A percentile compares a stretch with the other conserved stretches of the same genome.
Evolutionary conservation across 2,113 vertebrate genomes (phyloP).

Genomic region (Lepisosteus osseus): DNA sequence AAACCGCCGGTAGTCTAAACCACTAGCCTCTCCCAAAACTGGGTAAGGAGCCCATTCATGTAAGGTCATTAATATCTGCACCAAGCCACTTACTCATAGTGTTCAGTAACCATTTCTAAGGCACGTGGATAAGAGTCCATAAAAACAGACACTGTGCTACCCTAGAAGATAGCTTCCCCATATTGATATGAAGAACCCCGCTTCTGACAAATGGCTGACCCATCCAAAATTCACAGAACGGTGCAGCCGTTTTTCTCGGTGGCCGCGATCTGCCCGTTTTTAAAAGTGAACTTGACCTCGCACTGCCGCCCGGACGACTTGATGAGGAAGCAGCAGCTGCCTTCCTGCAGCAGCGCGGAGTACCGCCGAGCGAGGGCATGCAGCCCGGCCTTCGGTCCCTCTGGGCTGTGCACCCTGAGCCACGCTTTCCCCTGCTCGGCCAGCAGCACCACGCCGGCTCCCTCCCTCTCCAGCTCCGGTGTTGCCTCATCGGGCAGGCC

Average conservation of each 20-base stretch:
- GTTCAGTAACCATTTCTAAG: too few species aligned
- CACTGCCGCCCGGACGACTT: constrained; percentile 27
- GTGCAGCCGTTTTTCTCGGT: constrained; percentile 29
- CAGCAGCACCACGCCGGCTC: constrained; percentile 23
- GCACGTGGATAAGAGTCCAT: too few species aligned
- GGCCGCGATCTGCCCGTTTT: constrained; percentile 32
- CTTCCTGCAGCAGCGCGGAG: constrained; percentile 18
- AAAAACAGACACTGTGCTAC: too few species aligned
- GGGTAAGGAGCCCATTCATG: too few species aligned
- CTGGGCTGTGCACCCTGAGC: constrained; percentile 32
- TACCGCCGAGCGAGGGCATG: constrained; percentile 13
- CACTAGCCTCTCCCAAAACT: too few species aligned
- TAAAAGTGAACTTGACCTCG: constrained; percentile 42
- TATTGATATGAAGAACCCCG: too few species aligned
- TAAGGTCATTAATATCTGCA: too few species aligned
- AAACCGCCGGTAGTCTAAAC: too few species aligned
- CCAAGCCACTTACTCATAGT: too few species aligned
- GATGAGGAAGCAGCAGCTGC: constrained; percentile 41
- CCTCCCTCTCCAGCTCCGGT: constrained; percentile 3
- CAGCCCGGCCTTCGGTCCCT: constrained; percentile 14
- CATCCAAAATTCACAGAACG: constrained; percentile 21
- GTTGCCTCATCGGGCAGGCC: constrained; percentile 7
- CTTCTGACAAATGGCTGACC: background rate
- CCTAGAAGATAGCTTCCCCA: too few species aligned
- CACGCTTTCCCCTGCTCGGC: constrained; percentile 31